Conservation (phyloP, 2,113 vertebrate genomes). For the Corythoichthys haematopterus region DNA sequence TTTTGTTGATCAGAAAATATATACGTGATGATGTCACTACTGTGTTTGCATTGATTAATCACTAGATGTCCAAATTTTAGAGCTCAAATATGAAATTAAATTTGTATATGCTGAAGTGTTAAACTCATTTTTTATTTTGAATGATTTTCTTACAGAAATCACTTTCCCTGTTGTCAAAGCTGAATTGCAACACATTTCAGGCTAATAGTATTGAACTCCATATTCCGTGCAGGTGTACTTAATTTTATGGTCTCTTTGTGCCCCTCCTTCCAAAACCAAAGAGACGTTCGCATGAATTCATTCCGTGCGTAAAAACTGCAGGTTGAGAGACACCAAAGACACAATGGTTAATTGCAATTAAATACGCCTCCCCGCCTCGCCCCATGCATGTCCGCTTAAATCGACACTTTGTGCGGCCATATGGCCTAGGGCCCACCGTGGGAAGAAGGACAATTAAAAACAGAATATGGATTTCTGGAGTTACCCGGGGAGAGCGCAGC, state of each 20-base stretch:
- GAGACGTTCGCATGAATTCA: conserved; percentile 46
- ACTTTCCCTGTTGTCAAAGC: no score
- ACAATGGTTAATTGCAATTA: conserved; percentile 78
- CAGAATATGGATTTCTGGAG: conserved; percentile 74
- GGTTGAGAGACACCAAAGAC: conserved; percentile 58
- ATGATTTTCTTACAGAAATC: no score
- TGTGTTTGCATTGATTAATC: no score
- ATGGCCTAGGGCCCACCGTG: conserved; percentile 70
- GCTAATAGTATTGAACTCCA: neutral
- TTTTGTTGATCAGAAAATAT: no score
- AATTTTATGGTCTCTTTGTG: neutral
- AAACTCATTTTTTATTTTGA: no score
- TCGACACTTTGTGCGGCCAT: conserved; percentile 71
- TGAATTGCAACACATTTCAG: neutral
- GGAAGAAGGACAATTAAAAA: conserved; percentile 75
- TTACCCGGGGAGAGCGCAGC: conserved; percentile 60
- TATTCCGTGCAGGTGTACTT: conserved; percentile 4
- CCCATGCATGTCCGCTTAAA: conserved; percentile 66
- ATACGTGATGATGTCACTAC: no score
- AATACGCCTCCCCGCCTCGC: conserved; percentile 66
- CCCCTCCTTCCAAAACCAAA: conserved; percentile 32
- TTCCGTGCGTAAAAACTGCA: conserved; percentile 50
- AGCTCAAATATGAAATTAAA: no score
- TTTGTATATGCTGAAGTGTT: no score
- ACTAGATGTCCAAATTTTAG: no score